phyloP scores from a whole-genome alignment of 1,140 invertebrate genomes.

The Helicoverpa zea region DNA sequence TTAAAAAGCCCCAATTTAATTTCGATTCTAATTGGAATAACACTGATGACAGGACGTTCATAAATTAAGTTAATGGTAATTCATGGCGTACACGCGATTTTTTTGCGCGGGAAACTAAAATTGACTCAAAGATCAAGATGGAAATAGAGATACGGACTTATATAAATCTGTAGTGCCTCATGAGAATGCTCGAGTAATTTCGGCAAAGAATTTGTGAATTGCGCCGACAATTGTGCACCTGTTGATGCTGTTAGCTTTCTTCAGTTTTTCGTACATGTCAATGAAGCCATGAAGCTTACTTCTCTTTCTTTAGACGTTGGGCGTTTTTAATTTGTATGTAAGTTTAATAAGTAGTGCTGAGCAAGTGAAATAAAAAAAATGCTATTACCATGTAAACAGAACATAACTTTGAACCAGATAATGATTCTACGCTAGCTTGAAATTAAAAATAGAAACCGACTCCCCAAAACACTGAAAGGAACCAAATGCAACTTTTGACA shows the following conservation, averaged over 20 bases:
- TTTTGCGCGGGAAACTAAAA: conserved; percentile 1
- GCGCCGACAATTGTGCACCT: conserved; percentile 14
- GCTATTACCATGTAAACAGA: too few relatives aligned
- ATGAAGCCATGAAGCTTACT: neutral
- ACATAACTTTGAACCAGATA: neutral
- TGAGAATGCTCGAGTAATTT: conserved; percentile 35
- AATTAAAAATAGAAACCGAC: too few relatives aligned
- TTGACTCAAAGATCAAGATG: neutral
- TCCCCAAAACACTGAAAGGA: too few relatives aligned
- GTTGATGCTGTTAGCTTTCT: conserved; percentile 5
- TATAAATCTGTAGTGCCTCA: conserved; percentile 28
- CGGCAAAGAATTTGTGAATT: conserved; percentile 36
- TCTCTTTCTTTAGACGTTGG: neutral
- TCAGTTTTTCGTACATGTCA: conserved; percentile 7
- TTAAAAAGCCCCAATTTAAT: too few relatives aligned
- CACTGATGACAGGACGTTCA: neutral
- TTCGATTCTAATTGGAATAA: too few relatives aligned
- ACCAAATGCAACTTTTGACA: too few relatives aligned
- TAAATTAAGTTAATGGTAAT: neutral
- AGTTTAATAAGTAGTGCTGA: neutral
- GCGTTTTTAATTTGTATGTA: neutral
- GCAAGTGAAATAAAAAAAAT: neutral
- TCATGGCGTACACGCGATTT: too few relatives aligned
- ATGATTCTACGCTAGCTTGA: neutral
- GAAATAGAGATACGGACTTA: conserved; percentile 17